phyloP scores from a whole-genome alignment of 37 sponge, comb jelly and placozoan genomes.

The Theonella swinhoei region DNA sequence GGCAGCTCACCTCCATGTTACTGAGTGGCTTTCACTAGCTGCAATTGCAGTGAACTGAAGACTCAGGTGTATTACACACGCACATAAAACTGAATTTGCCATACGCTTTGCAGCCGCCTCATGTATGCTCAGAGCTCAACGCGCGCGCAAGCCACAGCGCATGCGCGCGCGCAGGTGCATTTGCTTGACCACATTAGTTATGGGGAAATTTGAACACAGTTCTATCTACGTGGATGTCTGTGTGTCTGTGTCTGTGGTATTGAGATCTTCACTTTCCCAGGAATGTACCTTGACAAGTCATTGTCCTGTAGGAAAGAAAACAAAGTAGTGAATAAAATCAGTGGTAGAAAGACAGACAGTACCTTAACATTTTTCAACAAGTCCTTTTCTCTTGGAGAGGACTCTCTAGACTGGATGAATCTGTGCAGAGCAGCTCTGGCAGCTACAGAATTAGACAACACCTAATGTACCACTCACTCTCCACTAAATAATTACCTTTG shows the following conservation, averaged over 20 bases:
- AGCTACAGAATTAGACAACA: conserved; percentile 42
- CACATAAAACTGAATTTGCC: too few species aligned
- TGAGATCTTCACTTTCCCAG: conserved; percentile 80
- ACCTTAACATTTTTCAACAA: conserved; percentile 93
- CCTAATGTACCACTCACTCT: not conserved
- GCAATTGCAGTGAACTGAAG: too few species aligned
- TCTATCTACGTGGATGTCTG: not conserved
- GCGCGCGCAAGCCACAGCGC: too few species aligned
- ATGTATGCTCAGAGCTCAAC: too few species aligned
- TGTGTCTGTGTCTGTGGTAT: conserved; percentile 34
- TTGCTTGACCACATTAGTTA: too few species aligned
- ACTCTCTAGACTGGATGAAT: conserved; percentile 79
- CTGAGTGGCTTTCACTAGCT: too few species aligned
- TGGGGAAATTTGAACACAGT: too few species aligned
- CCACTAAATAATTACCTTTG: conserved; percentile 61
- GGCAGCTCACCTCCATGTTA: too few species aligned
- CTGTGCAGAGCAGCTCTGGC: conserved; percentile 81
- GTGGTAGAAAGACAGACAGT: not conserved
- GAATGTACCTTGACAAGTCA: conserved; percentile 79
- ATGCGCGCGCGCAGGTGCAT: too few species aligned
- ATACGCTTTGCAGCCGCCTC: too few species aligned
- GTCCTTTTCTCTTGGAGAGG: conserved; percentile 80
- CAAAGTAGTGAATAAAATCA: not conserved
- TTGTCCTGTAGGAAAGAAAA: conserved; percentile 56
- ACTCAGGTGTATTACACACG: too few species aligned